Evolutionary conservation across 1,140 invertebrate genomes (phyloP), one percentile per base, ranked within the genome.

Genomic region (Magallana ariakensis): DNA sequence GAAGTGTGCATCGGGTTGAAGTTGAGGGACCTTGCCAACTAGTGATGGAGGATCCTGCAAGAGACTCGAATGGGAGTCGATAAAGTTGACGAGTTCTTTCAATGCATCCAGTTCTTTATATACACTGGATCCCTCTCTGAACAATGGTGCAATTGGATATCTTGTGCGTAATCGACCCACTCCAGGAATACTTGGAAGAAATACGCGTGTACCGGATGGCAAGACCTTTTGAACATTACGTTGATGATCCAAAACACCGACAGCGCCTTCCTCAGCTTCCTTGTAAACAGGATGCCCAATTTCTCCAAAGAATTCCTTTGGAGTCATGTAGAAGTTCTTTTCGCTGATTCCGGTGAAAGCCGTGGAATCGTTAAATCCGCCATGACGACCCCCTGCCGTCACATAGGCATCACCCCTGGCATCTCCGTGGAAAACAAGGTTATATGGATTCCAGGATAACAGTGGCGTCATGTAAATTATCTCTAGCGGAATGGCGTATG

Each of bases 101-200:
- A 92, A 70, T 8, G 92, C 91, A 33, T 92, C 89, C 81, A 92
- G 56, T 66, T 92, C 91, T 62, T 92, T 92, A 87, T 89, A 91
- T 5, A 86, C 54, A 62, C 70, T 84, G 54, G 82, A 86, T 0
- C 93, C 92, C 54, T 93, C 93, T n/a, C 81, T 83, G 62, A 92
- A 90, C 9, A 94, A 83, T 0, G 93, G 92, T 86, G 90, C 88
- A 53, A 94, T 92, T 56, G 92, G 93, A 84, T 90, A 94, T 55
- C 93, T 86, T 57, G 85, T 89, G 53, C 93, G 87, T 6, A 93
- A 1, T 11, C 84, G 58, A 0, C 93, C 92, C 15, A 93, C 86
- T 19, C 87, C 90, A 66, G 80, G 62, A 11, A 93, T 92, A 33
- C 89, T 54, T 1, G 92, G 92, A n/a, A 92, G 70, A 5, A 89